Conservation (phyloP, 2,113 vertebrate species). For the Irena cyanogastra region DNA sequence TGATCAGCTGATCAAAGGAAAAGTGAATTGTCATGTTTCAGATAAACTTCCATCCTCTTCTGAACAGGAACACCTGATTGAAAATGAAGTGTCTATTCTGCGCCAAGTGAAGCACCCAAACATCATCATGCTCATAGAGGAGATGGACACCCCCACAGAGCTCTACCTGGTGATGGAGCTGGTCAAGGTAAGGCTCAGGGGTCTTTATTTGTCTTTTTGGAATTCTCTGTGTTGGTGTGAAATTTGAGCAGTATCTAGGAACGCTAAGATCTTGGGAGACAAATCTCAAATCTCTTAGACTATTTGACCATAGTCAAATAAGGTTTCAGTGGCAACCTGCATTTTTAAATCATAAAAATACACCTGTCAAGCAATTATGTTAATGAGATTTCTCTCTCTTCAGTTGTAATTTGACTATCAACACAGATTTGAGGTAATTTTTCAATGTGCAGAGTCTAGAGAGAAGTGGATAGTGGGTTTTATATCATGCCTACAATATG, state of each 20-base stretch:
- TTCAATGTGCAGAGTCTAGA: neutral
- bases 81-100: conserved; percentile 94
- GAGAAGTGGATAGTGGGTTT: neutral
- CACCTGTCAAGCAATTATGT: neutral
- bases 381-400: neutral
- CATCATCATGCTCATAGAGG: conserved; percentile 96
- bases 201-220: neutral
- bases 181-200: conserved; percentile 81
- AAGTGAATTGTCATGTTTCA: neutral
- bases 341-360: neutral
- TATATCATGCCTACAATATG: neutral
- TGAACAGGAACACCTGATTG: conserved; percentile 92
- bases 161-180: conserved; percentile 97
- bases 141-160: conserved; percentile 89
- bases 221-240: neutral
- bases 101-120: conserved; percentile 94
- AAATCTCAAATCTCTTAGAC: too few relatives aligned
- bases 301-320: neutral
- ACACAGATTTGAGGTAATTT: neutral
- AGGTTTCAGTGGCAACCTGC: neutral
- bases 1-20: neutral
- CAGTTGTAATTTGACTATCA: neutral
- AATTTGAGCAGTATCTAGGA: neutral
- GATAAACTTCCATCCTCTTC: neutral
- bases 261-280: neutral